phyloP scores from a whole-genome alignment of 1,140 invertebrate species.

The Aphis gossypii region DNA sequence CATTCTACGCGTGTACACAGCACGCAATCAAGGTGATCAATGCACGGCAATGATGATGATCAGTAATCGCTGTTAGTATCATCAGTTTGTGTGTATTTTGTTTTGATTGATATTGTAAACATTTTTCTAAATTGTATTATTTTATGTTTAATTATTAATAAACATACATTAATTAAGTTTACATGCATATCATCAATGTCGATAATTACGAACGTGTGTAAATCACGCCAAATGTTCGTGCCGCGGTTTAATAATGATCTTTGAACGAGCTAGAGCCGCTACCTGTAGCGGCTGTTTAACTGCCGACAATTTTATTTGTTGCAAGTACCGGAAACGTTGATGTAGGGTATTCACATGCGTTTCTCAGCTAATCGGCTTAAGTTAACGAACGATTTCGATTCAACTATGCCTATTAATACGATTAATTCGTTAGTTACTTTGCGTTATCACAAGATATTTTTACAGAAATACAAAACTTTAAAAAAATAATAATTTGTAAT shows the following conservation, averaged over 20 bases:
- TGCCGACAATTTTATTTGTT: background rate
- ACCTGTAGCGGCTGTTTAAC: background rate
- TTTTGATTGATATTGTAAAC: background rate
- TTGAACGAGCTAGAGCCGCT: background rate
- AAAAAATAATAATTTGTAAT: background rate
- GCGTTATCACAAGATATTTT: background rate
- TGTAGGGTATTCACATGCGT: background rate
- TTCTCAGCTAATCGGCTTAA: background rate
- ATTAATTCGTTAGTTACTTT: background rate
- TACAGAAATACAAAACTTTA: background rate
- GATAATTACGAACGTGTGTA: slow-evolving; percentile 19
- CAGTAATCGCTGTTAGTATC: background rate
- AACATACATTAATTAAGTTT: background rate
- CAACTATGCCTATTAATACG: background rate
- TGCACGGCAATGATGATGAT: background rate
- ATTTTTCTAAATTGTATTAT: background rate
- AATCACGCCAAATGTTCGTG: slow-evolving; percentile 25
- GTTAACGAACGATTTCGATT: background rate
- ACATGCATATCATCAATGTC: background rate
- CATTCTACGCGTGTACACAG: background rate
- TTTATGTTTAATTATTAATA: background rate
- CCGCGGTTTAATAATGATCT: background rate
- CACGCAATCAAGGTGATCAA: slow-evolving; percentile 20
- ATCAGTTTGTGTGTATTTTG: slow-evolving; percentile 8
- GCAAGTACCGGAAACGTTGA: background rate